A percentile compares a stretch with the other conserved stretches of the same genome.
Evolutionary conservation across 2,888 invertebrate genomes (phyloP).

Genomic region (Orchestes rusci): DNA sequence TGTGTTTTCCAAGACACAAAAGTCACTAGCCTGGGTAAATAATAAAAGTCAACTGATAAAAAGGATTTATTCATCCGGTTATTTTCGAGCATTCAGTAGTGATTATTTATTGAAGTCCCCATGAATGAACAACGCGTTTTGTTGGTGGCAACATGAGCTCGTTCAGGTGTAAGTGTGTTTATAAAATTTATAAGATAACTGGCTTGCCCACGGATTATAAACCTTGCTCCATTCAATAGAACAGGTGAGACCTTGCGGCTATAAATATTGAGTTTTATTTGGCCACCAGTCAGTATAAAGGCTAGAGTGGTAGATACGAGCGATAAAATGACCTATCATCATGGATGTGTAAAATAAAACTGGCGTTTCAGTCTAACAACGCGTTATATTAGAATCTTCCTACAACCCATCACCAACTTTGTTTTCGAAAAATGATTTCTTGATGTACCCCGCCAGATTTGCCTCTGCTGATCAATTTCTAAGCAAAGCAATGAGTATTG

Average conservation of each 20-base stretch:
- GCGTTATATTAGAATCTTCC: no score
- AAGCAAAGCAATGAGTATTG: no score
- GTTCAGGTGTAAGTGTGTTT: conserved; percentile 25
- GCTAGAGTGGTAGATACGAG: conserved; percentile 36
- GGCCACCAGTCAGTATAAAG: conserved; percentile 31
- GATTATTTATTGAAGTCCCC: conserved; percentile 31
- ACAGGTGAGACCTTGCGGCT: conserved; percentile 34
- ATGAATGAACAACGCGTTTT: conserved; percentile 22
- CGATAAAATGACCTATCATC: conserved; percentile 35
- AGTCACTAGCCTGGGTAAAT: not conserved
- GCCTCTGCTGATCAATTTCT: no score
- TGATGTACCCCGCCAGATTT: no score
- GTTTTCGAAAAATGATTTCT: no score
- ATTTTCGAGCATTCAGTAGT: conserved; percentile 33
- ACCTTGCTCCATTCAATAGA: conserved; percentile 30
- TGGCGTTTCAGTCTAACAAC: no score
- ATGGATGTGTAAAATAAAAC: conserved; percentile 14
- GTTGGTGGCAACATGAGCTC: conserved; percentile 21
- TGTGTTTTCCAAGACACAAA: no score
- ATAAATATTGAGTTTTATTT: conserved; percentile 36
- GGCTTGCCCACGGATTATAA: conserved; percentile 25
- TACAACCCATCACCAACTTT: no score
- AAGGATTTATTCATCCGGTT: conserved; percentile 27
- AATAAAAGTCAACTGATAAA: conserved; percentile 19
- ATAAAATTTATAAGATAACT: conserved; percentile 25